Evolutionary conservation across 64 coral and sea anemone species (phyloP), one percentile per base, ranked within the genome.

Genomic region (Catalaphyllia jardinei): DNA sequence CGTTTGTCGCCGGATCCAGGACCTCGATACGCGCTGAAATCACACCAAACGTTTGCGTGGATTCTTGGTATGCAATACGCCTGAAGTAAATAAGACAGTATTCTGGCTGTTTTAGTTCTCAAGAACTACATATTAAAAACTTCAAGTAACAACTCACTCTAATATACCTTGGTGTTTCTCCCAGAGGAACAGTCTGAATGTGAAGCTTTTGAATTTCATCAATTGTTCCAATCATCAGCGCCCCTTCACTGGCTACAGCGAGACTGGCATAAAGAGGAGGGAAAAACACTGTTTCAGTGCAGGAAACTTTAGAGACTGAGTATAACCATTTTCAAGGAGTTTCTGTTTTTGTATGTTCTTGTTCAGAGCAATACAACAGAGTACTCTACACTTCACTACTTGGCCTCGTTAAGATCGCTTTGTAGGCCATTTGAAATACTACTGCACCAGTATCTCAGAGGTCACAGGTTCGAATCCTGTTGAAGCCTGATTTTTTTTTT

Each of bases 171-270:
- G 96, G 96, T 52, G 93, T 95, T 55, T 98, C 96, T 13, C 87
- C 87, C 51, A 98, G 88, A 29, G 96, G 90, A 52, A 98, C 96
- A 14, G 93, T 98, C 30, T 93, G 89, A 61, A 98, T 95, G 67
- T 98, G 96, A 22, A 98, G 88, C 60, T 98, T 98, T 65, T 98
- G 96, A 18, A 98, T 98, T 79, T 98, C 96, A 50, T 95, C 96
- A 88, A 98, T 98, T 12, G 96, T 98, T 33, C 96, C 96, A 65
- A 98, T 98, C 13, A 93, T 98, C 16, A 98, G 62, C 7, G 96
- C 67, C 15, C 93, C 82, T 20, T 94, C 96, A 90, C 89, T 98
- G 16, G 96, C 90, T 6, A 98, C 71, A 8, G 93, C 96, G 67
- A 98, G 87, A 87, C 96, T 98, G 27, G 11, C 7, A 15, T 67